Evolutionary conservation across 2,888 invertebrate species (phyloP).

Genomic region (Osmoderma eremita): DNA sequence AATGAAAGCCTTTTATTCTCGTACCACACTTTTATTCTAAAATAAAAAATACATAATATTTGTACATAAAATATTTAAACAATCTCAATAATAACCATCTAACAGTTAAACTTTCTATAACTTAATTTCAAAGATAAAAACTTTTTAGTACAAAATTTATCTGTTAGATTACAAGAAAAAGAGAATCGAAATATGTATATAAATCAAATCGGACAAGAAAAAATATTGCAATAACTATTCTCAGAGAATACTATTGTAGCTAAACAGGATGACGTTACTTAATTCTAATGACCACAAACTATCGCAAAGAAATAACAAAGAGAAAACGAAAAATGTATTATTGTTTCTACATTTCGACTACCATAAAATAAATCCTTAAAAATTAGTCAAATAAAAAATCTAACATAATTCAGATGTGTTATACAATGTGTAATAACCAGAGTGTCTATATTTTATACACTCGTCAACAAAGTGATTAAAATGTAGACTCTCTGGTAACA

Average conservation of each 20-base stretch:
- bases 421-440: slow-evolving; percentile 5
- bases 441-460: no score
- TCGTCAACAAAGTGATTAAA: no score
- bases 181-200: neutral
- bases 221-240: slow-evolving; percentile 21
- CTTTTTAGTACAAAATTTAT: slow-evolving; percentile 32
- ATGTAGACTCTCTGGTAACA: no score
- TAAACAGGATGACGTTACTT: slow-evolving; percentile 19
- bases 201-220: slow-evolving; percentile 7
- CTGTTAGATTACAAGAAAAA: slow-evolving; percentile 21
- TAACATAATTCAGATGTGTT: neutral
- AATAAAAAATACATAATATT: slow-evolving; percentile 36
- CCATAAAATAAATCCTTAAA: slow-evolving; percentile 9
- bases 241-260: slow-evolving; percentile 21
- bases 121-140: slow-evolving; percentile 12
- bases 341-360: slow-evolving; percentile 13
- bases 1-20: neutral
- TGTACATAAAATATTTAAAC: slow-evolving; percentile 38
- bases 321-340: slow-evolving; percentile 21
- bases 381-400: slow-evolving; percentile 12
- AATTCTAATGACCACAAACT: slow-evolving; percentile 33
- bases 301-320: slow-evolving; percentile 3
- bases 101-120: slow-evolving; percentile 36
- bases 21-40: slow-evolving; percentile 37
- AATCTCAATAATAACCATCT: slow-evolving; percentile 36